Evolutionary conservation across 1,140 invertebrate species (phyloP), one percentile per base, ranked within the genome.

Genomic region (Temnothorax curvispinosus): DNA sequence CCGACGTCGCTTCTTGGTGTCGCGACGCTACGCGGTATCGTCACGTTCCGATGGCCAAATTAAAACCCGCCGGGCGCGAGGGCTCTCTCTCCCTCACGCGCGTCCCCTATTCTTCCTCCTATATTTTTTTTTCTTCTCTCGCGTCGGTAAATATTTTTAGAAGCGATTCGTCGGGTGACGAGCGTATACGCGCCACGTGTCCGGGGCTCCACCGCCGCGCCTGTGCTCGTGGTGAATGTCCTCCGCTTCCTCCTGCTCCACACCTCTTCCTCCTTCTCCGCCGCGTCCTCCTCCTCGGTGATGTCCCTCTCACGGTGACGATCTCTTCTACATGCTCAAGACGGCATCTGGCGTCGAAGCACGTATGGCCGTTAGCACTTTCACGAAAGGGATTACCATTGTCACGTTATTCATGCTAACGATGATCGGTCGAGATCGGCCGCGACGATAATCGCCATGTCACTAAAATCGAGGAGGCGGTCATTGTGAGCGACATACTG

Each of bases 401-500:
- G 94, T 94, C 92, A 93, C 92, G 92, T 94, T 94, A 94, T 94
- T 94, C 93, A 94, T 94, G 92, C 93, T 94, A 94, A 95, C 92
- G 94, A 94, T 94, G 94, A 94, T 95, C 94, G 93, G 93, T 75
- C 75, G 93, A 95, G 94, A 95, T 94, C 92, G 92, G 92, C 86
- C 88, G 90, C 76, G 85, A 87, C 89, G 94, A 95, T 95, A 94
- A 94, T 93, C 92, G 91, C 67, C 92, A 91, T 94, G 94, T 95
- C 94, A 94, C 92, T 91, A 93, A 93, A 94, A 94, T 94, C 92
- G 91, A 93, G 92, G 91, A 94, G 94, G 93, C 92, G 93, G 94
- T 94, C 94, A 94, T 94, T 93, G 91, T 93, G 92, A 94, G 91
- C 94, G 94, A 95, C 93, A 94, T 93, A 94, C 93, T 94, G 94